Evolutionary conservation across 2,797 vertebrate genomes (phyloP), one percentile per base, ranked within the genome.

Genomic region (Hydrolagus colliei): DNA sequence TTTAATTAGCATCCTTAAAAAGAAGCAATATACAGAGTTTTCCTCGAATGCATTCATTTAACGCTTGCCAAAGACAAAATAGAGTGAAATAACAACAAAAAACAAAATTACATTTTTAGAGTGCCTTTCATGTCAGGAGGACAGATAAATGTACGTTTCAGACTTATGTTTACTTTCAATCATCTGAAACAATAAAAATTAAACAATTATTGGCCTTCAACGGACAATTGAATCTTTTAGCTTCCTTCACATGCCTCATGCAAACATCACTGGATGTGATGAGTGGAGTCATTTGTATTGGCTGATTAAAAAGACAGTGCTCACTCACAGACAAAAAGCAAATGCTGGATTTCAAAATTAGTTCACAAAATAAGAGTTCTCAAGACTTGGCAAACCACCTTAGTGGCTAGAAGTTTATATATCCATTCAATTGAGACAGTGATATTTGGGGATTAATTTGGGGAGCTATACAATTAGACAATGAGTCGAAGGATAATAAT

Each of bases 201-300:
- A 76, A 76, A 76, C 74, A 76, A 76, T 76, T 77, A 77, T 59
- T 77, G 75, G 14, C 75, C 75, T 77, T 77, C 41, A 77, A 41
- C 75, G 8, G 59, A 77, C 20, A 61, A n/a, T 18, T 18, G 41
- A 77, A 77, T 61, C 18, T 52, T 77, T 77, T 59, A 77, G 75
- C 52, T 61, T 18, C 9, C 52, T 77, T 77, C 75, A 77, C 20
- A 77, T 77, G 52, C n/a, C 75, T 59, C 61, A 77, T 77, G 75
- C 75, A 77, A 1, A 5, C 10, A 12, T 5, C 1, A 61, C 75
- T 61, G n/a, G 61, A 77, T 77, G 52, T 11, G 18, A 20, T 61
- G 20, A 77, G 75, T 77, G 52, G 18, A 77, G 52, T 77, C 75
- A 6, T 77, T 77, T 77, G 75, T 61, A 77, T 20, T 61, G n/a